These are phyloP conservation scores for Oriolus oriolus DNA, from an alignment of 2,113 vertebrate species.

Conservation along the genomic window DNA sequence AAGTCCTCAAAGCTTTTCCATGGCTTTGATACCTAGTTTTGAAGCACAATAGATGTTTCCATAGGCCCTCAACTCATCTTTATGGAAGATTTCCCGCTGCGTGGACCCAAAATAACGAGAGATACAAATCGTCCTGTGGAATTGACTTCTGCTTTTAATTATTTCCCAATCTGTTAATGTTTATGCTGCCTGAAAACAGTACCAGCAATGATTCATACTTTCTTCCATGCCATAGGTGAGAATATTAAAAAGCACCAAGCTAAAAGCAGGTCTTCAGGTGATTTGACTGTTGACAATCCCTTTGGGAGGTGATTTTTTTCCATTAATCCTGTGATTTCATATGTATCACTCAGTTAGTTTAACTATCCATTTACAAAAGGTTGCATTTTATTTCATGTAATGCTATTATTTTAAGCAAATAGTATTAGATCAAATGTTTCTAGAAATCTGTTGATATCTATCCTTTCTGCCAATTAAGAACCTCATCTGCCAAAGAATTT, in stretches of 20 bases:
- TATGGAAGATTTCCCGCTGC: background rate
- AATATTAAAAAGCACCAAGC: background rate
- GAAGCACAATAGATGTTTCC: background rate
- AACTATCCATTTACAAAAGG: background rate
- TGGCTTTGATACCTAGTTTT: background rate
- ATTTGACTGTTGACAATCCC: background rate
- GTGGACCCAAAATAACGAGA: background rate
- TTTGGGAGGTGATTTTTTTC: background rate
- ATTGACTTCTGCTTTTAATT: background rate
- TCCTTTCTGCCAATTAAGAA: slow-evolving; percentile 5
- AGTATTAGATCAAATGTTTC: background rate
- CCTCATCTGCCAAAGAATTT: background rate
- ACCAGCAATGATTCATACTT: background rate
- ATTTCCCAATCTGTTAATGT: background rate
- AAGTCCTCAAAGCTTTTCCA: background rate
- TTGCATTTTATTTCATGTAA: background rate
- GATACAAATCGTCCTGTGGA: background rate
- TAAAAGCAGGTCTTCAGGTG: background rate
- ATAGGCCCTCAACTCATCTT: background rate
- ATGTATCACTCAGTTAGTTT: background rate
- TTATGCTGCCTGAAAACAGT: background rate
- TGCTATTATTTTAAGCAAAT: background rate
- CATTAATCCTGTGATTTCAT: background rate
- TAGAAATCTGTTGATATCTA: background rate
- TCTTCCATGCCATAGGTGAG: background rate